Evolutionary conservation across 2,888 invertebrate species (phyloP).

Genomic region (Thyatira batis): DNA sequence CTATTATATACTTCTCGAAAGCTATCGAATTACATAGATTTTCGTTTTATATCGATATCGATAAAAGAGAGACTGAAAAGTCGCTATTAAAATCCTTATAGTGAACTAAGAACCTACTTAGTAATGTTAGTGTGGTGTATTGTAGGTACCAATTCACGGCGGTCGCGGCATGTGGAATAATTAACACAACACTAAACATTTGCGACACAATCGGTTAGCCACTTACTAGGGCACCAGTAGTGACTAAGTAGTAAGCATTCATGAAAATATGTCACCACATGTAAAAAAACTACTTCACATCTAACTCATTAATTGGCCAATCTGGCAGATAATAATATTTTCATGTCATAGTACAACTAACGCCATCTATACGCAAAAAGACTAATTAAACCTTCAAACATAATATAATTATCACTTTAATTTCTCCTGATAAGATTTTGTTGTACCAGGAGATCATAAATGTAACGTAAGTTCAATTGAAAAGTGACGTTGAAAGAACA

Average conservation of each 20-base stretch:
- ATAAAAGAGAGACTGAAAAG: no score
- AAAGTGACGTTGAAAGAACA: slow-evolving; percentile 47
- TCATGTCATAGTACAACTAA: no score
- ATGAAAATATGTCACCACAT: slow-evolving; percentile 1
- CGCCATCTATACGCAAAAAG: not conserved
- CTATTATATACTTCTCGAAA: no score
- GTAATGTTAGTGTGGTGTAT: not conserved
- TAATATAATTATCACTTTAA: not conserved
- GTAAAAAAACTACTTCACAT: not conserved
- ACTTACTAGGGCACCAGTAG: slow-evolving; percentile 4
- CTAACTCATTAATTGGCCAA: not conserved
- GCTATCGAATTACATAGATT: no score
- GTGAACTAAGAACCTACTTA: not conserved
- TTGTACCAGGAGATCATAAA: not conserved
- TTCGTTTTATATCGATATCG: no score
- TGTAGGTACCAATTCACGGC: slow-evolving; percentile 11
- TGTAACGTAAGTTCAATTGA: slow-evolving; percentile 14
- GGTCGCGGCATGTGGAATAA: slow-evolving; percentile 15
- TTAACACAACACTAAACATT: slow-evolving; percentile 21
- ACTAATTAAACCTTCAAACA: not conserved
- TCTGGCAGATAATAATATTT: no score
- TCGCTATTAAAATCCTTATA: no score
- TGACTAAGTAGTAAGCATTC: slow-evolving; percentile 9
- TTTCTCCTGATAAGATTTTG: no score
- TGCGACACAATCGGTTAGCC: slow-evolving; percentile 8